These are phyloP conservation scores for Dryobotodes eremita DNA, from an alignment of 2,888 invertebrate genomes.

Conservation along the genomic window DNA sequence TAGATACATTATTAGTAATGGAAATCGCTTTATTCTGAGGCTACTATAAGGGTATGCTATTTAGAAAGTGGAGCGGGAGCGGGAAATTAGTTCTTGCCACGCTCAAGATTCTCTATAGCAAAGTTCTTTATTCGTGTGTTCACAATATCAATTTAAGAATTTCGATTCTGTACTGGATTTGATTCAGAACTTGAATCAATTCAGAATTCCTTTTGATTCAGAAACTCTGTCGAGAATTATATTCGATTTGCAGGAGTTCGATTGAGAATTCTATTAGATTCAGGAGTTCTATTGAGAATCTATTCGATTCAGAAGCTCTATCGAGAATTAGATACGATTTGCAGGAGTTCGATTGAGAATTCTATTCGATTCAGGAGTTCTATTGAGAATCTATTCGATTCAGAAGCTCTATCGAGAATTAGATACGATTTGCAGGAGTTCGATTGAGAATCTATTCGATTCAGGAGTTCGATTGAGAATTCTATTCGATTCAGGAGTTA, in stretches of 20 bases:
- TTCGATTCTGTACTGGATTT: background rate
- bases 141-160: background rate
- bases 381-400: background rate
- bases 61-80: background rate
- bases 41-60: conserved; percentile 3
- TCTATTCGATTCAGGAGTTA: background rate
- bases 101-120: conserved; percentile 14
- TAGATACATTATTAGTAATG: conserved; percentile 38
- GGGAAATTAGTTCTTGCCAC: background rate
- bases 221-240: background rate
- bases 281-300: background rate
- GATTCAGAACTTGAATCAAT: background rate
- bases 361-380: background rate
- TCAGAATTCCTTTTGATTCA: background rate
- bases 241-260: background rate
- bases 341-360: background rate
- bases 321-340: background rate
- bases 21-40: conserved; percentile 46
- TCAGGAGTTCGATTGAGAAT: background rate
- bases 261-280: background rate
- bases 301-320: background rate
- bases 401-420: background rate
- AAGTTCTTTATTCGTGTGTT: conserved; percentile 16
- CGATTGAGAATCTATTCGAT: background rate
- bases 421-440: background rate